Evolutionary conservation across 2,113 vertebrate genomes (phyloP), one percentile per base, ranked within the genome.

Genomic region (Myrmecophaga tridactyla): DNA sequence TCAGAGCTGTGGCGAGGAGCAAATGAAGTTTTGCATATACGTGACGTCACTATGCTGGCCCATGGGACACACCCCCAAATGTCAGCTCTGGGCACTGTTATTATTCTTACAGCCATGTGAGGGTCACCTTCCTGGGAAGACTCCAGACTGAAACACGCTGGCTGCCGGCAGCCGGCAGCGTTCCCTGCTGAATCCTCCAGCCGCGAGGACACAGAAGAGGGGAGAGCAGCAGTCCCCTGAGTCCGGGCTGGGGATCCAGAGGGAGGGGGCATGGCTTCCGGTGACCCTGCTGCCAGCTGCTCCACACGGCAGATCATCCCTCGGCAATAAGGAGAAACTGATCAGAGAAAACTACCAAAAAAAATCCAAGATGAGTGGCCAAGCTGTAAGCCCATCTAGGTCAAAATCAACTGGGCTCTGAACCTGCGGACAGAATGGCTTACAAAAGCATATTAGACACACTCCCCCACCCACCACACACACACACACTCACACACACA

Each of bases 11-110:
- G 3, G 18, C 1, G 34, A n/a, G 73, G 63, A 12, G 15, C 60
- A 31, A 39, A 1, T 2, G 23, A 51, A 31, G 41, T 51, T 27
- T 12, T 6, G 1, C 0, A 2, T 0, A 25, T 13, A 13, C 4
- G 15, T 11, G n/a, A 25, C 65, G 53, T 34, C 51, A 36, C 77
- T 15, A 31, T 46, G 78, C 11, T 25, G 36, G 60, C 23, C 72
- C 29, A 0, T 0, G 4, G 65, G 0, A 5, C 48, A 36, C 8
- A n/a, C 65, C 78, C 43, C 3, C 8, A 27, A 53, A 6, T 36
- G 13, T 10, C 39, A 25, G 43, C 63, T 48, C 29, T 41, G 13
- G 5, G 14, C 21, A 2, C 29, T 0, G 3, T 17, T 17, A 23
- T 21, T 27, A 60, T 25, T 4, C 46, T 73, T 48, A 6, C 1